Evolutionary conservation across 2,888 invertebrate species (phyloP).

Genomic region (Cyclophora punctaria): DNA sequence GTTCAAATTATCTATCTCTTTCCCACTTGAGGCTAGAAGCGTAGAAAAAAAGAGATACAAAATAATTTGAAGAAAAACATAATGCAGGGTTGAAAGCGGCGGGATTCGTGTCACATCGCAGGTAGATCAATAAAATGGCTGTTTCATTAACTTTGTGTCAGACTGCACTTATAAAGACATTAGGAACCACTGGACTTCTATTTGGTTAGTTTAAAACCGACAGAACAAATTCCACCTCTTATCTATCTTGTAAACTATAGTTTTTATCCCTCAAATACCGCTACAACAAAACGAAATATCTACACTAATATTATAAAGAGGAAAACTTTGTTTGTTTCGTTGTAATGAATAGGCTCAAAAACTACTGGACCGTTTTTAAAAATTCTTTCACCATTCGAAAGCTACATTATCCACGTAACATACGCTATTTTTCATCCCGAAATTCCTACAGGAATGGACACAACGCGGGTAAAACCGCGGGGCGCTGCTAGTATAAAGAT

Average conservation of each 20-base stretch:
- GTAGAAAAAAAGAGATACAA: slow-evolving; percentile 35
- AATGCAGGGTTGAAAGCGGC: slow-evolving; percentile 59
- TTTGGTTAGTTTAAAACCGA: slow-evolving; percentile 19
- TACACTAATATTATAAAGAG: no score
- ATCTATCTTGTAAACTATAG: slow-evolving; percentile 15
- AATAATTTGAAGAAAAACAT: slow-evolving; percentile 64
- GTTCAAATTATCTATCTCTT: slow-evolving; percentile 35
- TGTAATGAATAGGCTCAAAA: no score
- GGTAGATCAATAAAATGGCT: slow-evolving; percentile 70
- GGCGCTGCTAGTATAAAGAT: slow-evolving; percentile 3
- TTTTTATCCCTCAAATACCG: slow-evolving; percentile 25
- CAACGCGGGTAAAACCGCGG: no score
- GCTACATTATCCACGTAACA: no score
- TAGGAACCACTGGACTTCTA: slow-evolving; percentile 50
- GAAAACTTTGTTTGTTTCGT: no score
- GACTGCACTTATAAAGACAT: slow-evolving; percentile 74
- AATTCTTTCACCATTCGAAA: no score
- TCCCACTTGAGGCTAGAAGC: slow-evolving; percentile 20
- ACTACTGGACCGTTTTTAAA: no score
- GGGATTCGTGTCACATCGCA: slow-evolving; percentile 63
- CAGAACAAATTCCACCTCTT: slow-evolving; percentile 27
- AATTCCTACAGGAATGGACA: no score
- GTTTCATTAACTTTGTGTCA: slow-evolving; percentile 67
- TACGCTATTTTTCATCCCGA: no score
- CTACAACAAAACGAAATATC: slow-evolving; percentile 10